phyloP scores from a whole-genome alignment of 92 coral and sea anemone genomes.

The Actinernus sp. region DNA sequence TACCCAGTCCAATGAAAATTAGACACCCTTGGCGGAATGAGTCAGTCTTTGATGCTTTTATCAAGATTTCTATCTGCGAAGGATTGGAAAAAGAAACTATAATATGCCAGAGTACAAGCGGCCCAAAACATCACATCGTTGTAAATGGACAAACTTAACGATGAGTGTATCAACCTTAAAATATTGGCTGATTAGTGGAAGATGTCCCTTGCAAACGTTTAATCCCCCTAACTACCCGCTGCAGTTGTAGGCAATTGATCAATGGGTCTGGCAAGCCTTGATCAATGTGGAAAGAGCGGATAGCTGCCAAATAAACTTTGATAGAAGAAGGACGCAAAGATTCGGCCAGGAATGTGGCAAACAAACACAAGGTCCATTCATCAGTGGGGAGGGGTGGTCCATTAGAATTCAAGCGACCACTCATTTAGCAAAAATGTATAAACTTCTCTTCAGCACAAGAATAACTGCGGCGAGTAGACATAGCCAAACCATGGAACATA shows the following conservation, averaged over 20 bases:
- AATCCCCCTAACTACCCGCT: conserved; percentile 22
- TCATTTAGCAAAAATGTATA: conserved; percentile 12
- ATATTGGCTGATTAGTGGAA: not conserved
- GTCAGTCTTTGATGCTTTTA: too few species aligned
- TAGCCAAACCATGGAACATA: conserved; percentile 15
- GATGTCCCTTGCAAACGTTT: conserved; percentile 1
- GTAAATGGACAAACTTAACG: not conserved
- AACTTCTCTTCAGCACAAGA: conserved; percentile 18
- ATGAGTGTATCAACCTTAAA: not conserved
- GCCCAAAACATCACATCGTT: conserved; percentile 40
- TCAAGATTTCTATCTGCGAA: too few species aligned
- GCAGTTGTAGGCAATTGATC: conserved; percentile 7
- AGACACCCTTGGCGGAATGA: too few species aligned
- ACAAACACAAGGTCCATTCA: conserved; percentile 22
- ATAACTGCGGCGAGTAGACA: conserved; percentile 21
- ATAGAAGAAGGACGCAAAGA: conserved; percentile 8
- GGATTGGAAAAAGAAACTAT: conserved; percentile 50
- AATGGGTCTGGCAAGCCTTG: conserved; percentile 36
- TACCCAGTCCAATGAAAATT: too few species aligned
- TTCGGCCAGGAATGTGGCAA: conserved; percentile 4
- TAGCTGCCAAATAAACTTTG: conserved; percentile 21
- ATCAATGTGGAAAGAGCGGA: conserved; percentile 27
- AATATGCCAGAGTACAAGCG: conserved; percentile 37
- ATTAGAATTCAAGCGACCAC: not conserved
- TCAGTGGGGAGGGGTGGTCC: conserved; percentile 22